Conservation (phyloP, 2,888 invertebrate species). For the Tinea semifulvella region DNA sequence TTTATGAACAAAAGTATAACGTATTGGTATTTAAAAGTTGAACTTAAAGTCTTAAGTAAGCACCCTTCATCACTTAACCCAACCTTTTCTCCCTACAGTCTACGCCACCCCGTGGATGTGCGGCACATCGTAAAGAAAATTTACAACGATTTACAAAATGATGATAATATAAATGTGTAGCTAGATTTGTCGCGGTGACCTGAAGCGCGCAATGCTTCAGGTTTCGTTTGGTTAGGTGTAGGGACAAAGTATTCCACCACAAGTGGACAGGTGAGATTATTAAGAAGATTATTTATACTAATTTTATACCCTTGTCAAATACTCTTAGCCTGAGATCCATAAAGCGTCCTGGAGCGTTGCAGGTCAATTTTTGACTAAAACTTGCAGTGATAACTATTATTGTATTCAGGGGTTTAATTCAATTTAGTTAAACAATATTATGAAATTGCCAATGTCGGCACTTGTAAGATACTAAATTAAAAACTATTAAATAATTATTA, state of each 20-base stretch:
- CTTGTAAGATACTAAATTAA: too few relatives aligned
- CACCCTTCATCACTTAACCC: constrained; percentile 56
- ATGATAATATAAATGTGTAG: constrained; percentile 52
- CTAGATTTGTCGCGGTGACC: constrained; percentile 64
- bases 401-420: too few relatives aligned
- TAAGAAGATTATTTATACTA: constrained; percentile 39
- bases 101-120: constrained; percentile 58
- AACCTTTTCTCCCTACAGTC: constrained; percentile 67
- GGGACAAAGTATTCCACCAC: constrained; percentile 54
- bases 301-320: neutral
- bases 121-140: constrained; percentile 58
- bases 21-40: constrained; percentile 24
- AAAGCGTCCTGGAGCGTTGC: too few relatives aligned
- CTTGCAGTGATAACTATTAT: too few relatives aligned
- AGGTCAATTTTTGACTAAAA: too few relatives aligned
- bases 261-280: constrained; percentile 62
- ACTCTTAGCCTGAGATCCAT: too few relatives aligned
- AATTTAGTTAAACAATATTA: too few relatives aligned
- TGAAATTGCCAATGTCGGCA: too few relatives aligned
- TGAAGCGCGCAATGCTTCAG: constrained; percentile 68
- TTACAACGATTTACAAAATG: constrained; percentile 50
- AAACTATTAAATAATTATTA: too few relatives aligned
- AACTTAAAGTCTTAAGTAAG: constrained; percentile 55
- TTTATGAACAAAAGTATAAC: neutral
- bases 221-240: constrained; percentile 64